Conservation (phyloP, 2,797 vertebrate species). For the Myiothlypis coronata region DNA sequence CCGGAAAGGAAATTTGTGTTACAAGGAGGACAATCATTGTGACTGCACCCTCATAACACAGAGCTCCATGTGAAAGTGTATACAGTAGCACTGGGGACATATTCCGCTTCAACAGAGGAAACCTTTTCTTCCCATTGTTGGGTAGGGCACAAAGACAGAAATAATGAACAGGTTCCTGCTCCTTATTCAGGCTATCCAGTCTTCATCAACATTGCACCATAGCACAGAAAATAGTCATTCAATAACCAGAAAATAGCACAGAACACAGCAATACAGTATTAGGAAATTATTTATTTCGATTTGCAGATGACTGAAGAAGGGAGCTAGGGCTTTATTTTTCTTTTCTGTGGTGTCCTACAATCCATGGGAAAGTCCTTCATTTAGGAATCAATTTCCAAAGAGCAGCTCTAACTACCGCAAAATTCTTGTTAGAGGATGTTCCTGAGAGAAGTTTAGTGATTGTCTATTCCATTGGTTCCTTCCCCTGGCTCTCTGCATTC, state of each 20-base stretch:
- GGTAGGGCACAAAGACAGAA: neutral
- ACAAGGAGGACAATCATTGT: neutral
- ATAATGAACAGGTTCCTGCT: neutral
- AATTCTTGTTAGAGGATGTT: neutral
- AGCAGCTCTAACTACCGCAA: neutral
- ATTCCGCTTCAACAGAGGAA: neutral
- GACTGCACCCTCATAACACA: neutral
- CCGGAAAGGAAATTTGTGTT: neutral
- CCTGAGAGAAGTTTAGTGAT: neutral
- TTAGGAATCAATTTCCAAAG: neutral
- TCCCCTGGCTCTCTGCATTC: neutral
- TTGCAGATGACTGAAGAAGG: neutral
- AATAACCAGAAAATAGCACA: neutral
- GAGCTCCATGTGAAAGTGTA: neutral
- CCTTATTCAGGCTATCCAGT: neutral
- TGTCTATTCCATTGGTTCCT: neutral
- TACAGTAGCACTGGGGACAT: rapidly evolving
- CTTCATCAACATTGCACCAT: neutral
- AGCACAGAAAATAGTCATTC: neutral
- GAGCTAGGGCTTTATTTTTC: neutral
- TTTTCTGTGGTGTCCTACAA: neutral
- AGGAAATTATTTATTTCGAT: neutral
- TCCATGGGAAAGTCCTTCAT: neutral
- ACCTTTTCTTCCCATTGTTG: neutral
- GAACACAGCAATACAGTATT: neutral